Percentiles rank a stretch among this genome's conserved stretches.
Evolutionary conservation across 2,888 invertebrate species (phyloP).

Genomic region (Sarcophaga subvicina): DNA sequence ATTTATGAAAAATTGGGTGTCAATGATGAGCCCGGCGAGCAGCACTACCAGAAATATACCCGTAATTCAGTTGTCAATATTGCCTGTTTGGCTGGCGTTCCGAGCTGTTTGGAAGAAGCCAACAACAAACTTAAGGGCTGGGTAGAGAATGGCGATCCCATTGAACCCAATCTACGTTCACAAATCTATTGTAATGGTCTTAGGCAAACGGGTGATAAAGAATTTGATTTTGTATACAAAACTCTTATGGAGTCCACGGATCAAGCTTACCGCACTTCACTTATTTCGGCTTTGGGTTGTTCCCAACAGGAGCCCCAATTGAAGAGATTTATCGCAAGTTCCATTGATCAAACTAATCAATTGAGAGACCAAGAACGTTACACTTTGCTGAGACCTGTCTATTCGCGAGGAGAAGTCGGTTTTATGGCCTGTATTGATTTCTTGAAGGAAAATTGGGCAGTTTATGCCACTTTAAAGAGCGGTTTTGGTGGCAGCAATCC

Average conservation of each 20-base stretch:
- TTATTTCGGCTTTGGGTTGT: conserved; percentile 87
- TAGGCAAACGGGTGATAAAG: conserved; percentile 80
- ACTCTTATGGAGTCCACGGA: conserved; percentile 83
- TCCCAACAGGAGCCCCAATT: conserved; percentile 83
- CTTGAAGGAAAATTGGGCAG: conserved; percentile 80
- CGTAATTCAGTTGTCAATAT: conserved; percentile 77
- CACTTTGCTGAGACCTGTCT: conserved; percentile 75
- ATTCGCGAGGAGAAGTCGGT: conserved; percentile 80
- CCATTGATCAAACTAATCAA: conserved; percentile 72
- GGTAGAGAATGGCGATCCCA: conserved; percentile 66
- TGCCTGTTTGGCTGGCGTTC: conserved; percentile 77
- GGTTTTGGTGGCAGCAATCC: conserved; percentile 76
- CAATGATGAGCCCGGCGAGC: conserved; percentile 75
- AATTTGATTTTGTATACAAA: conserved; percentile 86
- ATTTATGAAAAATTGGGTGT: conserved; percentile 77
- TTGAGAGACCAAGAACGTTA: conserved; percentile 76
- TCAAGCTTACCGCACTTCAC: conserved; percentile 84
- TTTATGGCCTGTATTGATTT: conserved; percentile 83
- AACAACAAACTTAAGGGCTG: conserved; percentile 74
- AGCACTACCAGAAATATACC: conserved; percentile 75
- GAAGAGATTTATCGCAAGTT: conserved; percentile 81
- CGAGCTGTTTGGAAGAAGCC: conserved; percentile 75
- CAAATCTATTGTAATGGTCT: conserved; percentile 81
- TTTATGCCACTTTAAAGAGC: conserved; percentile 73
- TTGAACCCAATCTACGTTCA: conserved; percentile 78